Evolutionary conservation across 2,797 vertebrate species (phyloP).

Genomic region (Rhynchonycteris naso): DNA sequence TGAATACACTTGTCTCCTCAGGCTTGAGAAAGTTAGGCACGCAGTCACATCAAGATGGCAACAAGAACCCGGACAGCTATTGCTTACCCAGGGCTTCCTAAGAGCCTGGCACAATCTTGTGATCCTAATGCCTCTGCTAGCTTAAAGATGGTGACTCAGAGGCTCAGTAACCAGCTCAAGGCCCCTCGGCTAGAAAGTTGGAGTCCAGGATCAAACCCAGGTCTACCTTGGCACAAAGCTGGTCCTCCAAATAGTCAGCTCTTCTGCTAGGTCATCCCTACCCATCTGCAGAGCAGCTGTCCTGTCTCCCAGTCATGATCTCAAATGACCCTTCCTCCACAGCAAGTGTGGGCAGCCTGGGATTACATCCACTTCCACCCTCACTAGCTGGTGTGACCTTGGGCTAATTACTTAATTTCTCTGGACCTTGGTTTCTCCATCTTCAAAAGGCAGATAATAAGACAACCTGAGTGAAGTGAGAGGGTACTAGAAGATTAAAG

Average conservation of each 20-base stretch:
- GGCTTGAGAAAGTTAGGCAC: neutral
- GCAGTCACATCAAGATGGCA: neutral
- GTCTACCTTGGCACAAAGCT: fast-evolving
- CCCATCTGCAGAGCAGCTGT: fast-evolving
- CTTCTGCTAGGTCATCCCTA: neutral
- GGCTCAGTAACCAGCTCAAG: neutral
- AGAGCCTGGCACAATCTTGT: too few relatives aligned
- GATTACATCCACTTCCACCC: neutral
- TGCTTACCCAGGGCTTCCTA: fast-evolving
- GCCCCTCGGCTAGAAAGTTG: neutral
- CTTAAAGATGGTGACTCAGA: fast-evolving
- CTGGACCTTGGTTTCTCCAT: neutral
- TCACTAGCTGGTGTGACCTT: neutral
- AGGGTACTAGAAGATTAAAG: neutral
- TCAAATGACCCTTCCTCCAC: neutral
- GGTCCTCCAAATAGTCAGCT: too few relatives aligned
- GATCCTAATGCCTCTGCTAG: fast-evolving
- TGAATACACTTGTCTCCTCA: fast-evolving
- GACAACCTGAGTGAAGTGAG: neutral
- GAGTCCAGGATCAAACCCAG: neutral
- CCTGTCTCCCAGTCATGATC: too few relatives aligned
- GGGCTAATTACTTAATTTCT: neutral
- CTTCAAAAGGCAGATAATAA: too few relatives aligned
- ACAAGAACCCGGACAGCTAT: fast-evolving
- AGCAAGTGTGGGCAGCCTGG: neutral